Evolutionary conservation across 1,140 invertebrate genomes (phyloP).

Genomic region (Prorops nasuta): DNA sequence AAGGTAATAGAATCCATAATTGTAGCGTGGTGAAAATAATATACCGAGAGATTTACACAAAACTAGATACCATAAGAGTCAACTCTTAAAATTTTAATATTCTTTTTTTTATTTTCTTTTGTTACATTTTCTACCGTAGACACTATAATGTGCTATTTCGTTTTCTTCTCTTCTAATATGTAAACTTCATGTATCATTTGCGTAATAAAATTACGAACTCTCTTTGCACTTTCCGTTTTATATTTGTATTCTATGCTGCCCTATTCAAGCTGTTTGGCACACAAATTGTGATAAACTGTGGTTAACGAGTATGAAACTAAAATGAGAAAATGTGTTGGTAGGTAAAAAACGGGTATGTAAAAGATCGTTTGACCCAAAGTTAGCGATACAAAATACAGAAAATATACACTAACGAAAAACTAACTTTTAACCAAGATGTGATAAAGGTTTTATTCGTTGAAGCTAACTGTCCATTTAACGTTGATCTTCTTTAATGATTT

Average conservation of each 20-base stretch:
- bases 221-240: constrained; percentile 20
- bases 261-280: constrained; percentile 22
- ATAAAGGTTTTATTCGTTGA: neutral
- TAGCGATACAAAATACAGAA: no score
- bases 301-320: constrained; percentile 24
- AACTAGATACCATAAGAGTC: no score
- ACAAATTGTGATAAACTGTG: constrained; percentile 15
- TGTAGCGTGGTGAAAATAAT: constrained; percentile 1
- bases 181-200: constrained; percentile 31
- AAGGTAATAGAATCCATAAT: constrained; percentile 65
- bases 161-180: constrained; percentile 26
- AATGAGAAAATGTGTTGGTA: constrained; percentile 30
- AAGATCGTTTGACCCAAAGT: neutral
- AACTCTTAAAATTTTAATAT: constrained; percentile 13
- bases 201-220: constrained; percentile 32
- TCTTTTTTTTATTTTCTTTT: constrained; percentile 4
- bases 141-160: constrained; percentile 6
- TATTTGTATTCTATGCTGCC: constrained; percentile 26
- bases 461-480: neutral
- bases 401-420: no score
- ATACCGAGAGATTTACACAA: neutral
- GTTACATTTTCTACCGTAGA: no score
- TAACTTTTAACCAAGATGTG: no score
- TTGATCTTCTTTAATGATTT: neutral
- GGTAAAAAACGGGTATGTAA: constrained; percentile 39